Conservation (phyloP, 1,140 invertebrate species). For the Bilobella aurantiaca region DNA sequence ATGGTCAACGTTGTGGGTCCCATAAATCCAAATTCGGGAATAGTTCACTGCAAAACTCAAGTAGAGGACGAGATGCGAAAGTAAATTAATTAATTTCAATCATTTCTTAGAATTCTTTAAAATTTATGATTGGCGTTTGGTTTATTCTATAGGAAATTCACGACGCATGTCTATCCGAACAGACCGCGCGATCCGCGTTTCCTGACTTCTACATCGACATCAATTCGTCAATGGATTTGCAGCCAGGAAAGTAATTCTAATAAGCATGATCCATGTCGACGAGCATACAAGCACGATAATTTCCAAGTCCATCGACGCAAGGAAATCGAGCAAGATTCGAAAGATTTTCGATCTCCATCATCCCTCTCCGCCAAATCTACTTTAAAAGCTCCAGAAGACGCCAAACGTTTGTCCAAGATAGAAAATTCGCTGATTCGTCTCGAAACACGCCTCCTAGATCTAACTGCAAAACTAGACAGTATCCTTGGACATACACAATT, state of each 20-base stretch:
- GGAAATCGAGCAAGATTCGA: not conserved
- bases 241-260: not conserved
- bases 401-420: not conserved
- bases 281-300: not conserved
- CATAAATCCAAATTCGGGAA: not conserved
- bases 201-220: not conserved
- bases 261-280: not conserved
- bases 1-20: conserved; percentile 4
- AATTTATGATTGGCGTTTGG: too few relatives aligned
- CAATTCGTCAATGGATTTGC: not conserved
- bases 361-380: not conserved
- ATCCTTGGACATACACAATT: not conserved
- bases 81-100: too few relatives aligned
- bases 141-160: not conserved
- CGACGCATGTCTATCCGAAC: not conserved
- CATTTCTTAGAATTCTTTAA: too few relatives aligned
- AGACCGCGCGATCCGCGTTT: not conserved
- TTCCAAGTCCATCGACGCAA: not conserved
- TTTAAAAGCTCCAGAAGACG: not conserved
- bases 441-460: not conserved
- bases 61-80: too few relatives aligned
- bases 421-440: not conserved
- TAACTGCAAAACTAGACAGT: not conserved
- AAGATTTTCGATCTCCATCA: not conserved
- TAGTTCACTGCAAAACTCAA: not conserved